Conservation (phyloP, 2,113 vertebrate species). For the Triplophysa dalaica region DNA sequence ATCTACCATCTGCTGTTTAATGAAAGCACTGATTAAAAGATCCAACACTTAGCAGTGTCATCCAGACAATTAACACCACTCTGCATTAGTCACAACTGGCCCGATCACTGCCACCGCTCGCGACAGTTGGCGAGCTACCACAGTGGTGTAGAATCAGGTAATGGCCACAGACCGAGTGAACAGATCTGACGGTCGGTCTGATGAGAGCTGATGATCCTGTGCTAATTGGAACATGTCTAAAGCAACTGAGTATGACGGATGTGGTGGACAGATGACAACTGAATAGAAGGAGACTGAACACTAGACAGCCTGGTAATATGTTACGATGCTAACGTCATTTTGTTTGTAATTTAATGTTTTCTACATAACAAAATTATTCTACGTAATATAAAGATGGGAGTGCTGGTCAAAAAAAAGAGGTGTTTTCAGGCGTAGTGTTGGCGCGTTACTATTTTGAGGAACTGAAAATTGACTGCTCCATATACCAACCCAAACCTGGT, state of each 20-base stretch:
- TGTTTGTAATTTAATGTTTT: no score
- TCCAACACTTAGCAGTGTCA: slow-evolving; percentile 36
- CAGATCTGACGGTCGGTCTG: neutral
- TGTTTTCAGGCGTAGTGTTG: no score
- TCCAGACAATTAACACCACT: slow-evolving; percentile 37
- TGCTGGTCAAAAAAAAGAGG: no score
- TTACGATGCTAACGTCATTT: no score
- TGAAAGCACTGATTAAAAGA: slow-evolving; percentile 45
- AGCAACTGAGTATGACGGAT: slow-evolving; percentile 13
- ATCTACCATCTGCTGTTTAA: slow-evolving; percentile 52
- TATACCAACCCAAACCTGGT: no score
- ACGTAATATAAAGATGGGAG: no score
- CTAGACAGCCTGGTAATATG: slow-evolving; percentile 24
- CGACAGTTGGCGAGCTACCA: neutral
- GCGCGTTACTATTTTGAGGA: no score
- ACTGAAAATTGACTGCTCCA: no score
- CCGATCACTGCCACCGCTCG: neutral
- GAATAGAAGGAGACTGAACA: neutral
- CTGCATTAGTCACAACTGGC: neutral
- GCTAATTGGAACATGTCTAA: slow-evolving; percentile 35
- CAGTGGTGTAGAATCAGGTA: slow-evolving; percentile 1
- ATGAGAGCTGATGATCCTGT: slow-evolving; percentile 36
- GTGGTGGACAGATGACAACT: slow-evolving; percentile 37
- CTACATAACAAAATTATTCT: no score
- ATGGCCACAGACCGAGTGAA: slow-evolving; percentile 21